phyloP scores from a whole-genome alignment of 2,113 vertebrate genomes.

The Glaucidium brasilianum region DNA sequence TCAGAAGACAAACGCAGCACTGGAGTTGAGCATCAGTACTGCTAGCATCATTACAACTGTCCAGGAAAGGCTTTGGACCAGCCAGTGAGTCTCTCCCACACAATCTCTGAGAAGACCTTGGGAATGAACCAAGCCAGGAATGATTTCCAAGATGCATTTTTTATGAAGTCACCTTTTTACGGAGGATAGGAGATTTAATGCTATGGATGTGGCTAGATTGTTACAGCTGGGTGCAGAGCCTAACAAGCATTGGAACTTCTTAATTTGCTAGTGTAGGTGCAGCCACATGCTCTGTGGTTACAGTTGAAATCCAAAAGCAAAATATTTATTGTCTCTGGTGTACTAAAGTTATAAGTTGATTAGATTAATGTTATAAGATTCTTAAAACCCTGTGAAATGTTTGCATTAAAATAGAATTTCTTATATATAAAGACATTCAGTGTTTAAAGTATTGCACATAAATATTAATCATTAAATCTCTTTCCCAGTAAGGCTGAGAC shows the following conservation, averaged over 20 bases:
- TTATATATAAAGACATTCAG: neutral
- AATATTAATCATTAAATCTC: neutral
- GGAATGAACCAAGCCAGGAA: neutral
- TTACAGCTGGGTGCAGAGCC: neutral
- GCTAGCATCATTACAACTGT: rapidly evolving
- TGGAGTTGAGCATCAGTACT: rapidly evolving
- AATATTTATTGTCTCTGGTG: neutral
- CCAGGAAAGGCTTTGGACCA: neutral
- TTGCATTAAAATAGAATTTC: neutral
- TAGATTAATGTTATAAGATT: neutral
- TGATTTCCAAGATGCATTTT: neutral
- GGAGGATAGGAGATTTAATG: neutral
- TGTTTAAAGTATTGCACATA: neutral
- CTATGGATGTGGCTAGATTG: rapidly evolving
- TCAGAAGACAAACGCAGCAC: neutral
- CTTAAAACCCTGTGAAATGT: neutral
- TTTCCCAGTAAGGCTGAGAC: neutral
- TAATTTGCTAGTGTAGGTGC: neutral
- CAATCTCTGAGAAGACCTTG: neutral
- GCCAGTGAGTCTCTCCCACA: neutral
- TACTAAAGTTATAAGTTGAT: neutral
- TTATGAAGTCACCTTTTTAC: neutral
- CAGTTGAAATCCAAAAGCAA: neutral
- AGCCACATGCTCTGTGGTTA: neutral
- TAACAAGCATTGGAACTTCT: neutral